Base-by-base conservation (phyloP, 2,797 vertebrate species). In the Gallirallus australis region DNA sequence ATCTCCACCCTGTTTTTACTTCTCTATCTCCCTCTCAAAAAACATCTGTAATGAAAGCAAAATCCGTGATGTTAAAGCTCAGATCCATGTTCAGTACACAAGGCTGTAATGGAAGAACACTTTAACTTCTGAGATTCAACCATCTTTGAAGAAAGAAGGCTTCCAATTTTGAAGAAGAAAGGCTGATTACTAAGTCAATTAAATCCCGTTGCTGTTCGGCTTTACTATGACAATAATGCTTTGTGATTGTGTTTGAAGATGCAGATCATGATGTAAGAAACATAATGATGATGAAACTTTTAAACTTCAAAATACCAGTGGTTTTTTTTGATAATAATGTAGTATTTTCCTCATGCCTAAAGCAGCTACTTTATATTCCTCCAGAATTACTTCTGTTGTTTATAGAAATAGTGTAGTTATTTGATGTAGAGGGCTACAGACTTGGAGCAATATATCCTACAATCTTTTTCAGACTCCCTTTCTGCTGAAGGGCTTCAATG, bases 91-190 rank as follows among this genome's bases (percentile, higher is more conserved):
- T 69, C 84, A 90, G 47, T 57, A 45, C 45, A 71, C 24, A 80
- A 30, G 31, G 78, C 47, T 73, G 47, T 28, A 85, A 95, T 75
- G 82, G 82, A 92, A 96, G 81, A 80, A 79, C 50, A 56, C 16
- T 52, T 27, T 40, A 85, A 20, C 19, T 70, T 60, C 77, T 82
- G 57, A 93, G 73, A 70, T 59, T 90, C 50, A 30, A 52, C 11
- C 59, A 70, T 9, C 66, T 68, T 83, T 77, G 90, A 95, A 96
- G 86, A 93, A 95, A 92, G 78, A 92, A 17, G 33, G n/a, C 30
- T 57, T 82, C 84, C 80, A 88, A 35, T 93, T 95, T 69, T 42
- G 30, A 92, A 88, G 75, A 91, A 96, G 90, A 92, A 81, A 92
- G 45, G 83, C 70, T 89, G 81, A 84, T 94, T 57, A 96, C 91